Conservation (phyloP, 2,113 vertebrate species). For the Ceratotherium simum region DNA sequence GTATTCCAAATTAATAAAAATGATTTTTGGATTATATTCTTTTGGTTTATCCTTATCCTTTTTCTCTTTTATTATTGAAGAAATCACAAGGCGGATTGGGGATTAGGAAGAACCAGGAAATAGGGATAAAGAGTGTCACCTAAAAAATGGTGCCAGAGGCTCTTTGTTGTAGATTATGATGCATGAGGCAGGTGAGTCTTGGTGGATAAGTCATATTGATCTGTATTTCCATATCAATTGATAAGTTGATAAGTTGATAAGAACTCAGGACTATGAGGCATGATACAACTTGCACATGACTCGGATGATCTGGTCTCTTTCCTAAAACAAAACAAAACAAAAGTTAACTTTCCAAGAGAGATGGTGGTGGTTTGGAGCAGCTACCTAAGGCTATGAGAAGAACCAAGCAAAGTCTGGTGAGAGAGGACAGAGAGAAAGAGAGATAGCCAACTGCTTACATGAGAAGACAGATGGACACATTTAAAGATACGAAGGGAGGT, state of each 20-base stretch:
- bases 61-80: not conserved
- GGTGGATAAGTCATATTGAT: not conserved
- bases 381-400: not conserved
- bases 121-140: not conserved
- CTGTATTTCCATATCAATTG: not conserved
- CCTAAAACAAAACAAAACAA: not conserved
- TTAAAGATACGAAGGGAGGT: not conserved
- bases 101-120: not conserved
- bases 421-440: not conserved
- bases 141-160: not conserved
- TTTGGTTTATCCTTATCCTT: not conserved
- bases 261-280: slow-evolving; percentile 29
- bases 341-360: not conserved
- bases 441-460: not conserved
- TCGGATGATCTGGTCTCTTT: not conserved
- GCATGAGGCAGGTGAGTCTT: not conserved
- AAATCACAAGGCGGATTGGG: not conserved
- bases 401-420: not conserved
- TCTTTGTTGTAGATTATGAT: not conserved
- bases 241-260: not conserved
- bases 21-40: not conserved
- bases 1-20: slow-evolving; percentile 15
- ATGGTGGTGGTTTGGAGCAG: not conserved
- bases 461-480: not conserved
- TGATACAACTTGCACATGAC: not conserved